Evolutionary conservation across 2,888 invertebrate species (phyloP), one percentile per base, ranked within the genome.

Genomic region (Drosophila incognita): DNA sequence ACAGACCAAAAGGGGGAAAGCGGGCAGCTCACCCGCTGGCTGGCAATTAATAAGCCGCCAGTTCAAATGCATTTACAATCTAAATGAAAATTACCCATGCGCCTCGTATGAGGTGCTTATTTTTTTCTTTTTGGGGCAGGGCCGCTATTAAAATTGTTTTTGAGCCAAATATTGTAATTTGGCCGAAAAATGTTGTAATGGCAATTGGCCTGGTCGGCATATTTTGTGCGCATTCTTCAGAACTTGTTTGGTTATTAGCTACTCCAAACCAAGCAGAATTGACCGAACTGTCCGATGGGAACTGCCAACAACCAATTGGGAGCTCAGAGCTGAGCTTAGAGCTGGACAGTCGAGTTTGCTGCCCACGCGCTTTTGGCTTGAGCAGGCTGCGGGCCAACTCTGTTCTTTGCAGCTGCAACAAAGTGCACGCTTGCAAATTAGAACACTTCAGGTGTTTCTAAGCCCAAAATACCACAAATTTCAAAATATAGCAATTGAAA

Each of bases 11-110:
- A 21, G 33, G 54, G 27, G 31, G 21, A 21, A 40, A 13, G 52
- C 48, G 15, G 46, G 15, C 49, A 46, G 60, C 76, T 58, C 69
- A 48, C 78, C 74, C 74, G 69, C 68, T 71, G 83, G 62, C 59
- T 53, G 42, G 80, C 83, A 76, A 71, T 80, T 80, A 82, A 82
- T 72, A 80, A 60, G 76, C 73, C 57, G 81, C 46, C 77, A 68
- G 78, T 53, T 77, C 29, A 54, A 72, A 72, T 81, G 73, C 65
- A 76, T 66, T 81, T 67, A 52, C 62, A 67, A 77, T 62, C 54
- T 42, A 77, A 60, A 69, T 68, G 69, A 35, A 73, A 46, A 63
- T 69, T 73, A 77, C 79, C 52, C 73, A 79, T 66, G 69, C 78
- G 78, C 81, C 73, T 24, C 48, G 27, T 63, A 53, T 33, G 10